Evolutionary conservation across 1,140 invertebrate species (phyloP).

Genomic region (Bombus terrestris): DNA sequence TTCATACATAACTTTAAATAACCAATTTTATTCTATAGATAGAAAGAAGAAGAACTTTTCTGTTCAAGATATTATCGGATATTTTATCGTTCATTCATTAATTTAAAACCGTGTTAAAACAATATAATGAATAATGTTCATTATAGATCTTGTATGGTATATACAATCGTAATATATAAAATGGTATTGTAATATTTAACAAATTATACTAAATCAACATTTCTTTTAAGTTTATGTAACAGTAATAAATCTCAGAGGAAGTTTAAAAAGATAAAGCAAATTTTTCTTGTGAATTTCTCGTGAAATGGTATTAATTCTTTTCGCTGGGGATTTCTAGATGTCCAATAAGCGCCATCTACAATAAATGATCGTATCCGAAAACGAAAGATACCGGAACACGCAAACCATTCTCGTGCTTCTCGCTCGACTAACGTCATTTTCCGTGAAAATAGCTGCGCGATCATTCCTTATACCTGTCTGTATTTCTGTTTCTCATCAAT

Average conservation of each 20-base stretch:
- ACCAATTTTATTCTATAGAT: neutral
- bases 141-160: neutral
- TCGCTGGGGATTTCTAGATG: neutral
- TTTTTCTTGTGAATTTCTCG: neutral
- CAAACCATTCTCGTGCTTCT: slow-evolving; percentile 32
- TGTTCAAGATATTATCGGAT: neutral
- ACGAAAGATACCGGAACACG: slow-evolving; percentile 31
- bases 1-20: neutral
- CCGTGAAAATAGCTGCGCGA: slow-evolving; percentile 33
- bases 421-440: slow-evolving; percentile 30
- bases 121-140: neutral
- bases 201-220: neutral
- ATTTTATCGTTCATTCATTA: neutral
- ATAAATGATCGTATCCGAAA: slow-evolving; percentile 36
- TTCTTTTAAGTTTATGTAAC: neutral
- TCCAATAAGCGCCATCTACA: slow-evolving; percentile 22
- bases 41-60: neutral
- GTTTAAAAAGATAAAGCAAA: neutral
- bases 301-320: neutral
- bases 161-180: neutral
- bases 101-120: neutral
- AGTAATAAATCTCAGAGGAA: neutral
- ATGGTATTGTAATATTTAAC: neutral
- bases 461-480: slow-evolving; percentile 53
- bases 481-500: slow-evolving; percentile 40